Evolutionary conservation across 2,113 vertebrate genomes (phyloP).

Genomic region (Entosphenus tridentatus): DNA sequence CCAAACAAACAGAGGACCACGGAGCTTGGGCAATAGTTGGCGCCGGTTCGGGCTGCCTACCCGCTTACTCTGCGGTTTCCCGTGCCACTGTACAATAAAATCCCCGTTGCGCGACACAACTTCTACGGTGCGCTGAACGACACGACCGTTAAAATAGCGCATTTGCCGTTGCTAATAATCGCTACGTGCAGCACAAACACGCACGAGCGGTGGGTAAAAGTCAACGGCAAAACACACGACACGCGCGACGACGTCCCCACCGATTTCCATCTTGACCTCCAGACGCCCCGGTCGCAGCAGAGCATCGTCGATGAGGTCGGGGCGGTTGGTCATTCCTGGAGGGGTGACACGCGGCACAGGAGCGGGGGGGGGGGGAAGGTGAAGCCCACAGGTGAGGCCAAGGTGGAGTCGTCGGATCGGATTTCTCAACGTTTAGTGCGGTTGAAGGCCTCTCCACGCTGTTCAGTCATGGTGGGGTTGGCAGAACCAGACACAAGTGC

Average conservation of each 20-base stretch:
- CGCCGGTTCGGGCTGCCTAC: too few species aligned
- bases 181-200: too few species aligned
- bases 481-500: background rate
- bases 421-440: too few species aligned
- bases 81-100: too few species aligned
- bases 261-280: conserved; percentile 97
- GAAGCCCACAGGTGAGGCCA: background rate
- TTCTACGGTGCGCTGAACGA: too few species aligned
- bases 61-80: too few species aligned
- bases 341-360: conserved; percentile 7
- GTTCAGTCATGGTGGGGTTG: background rate
- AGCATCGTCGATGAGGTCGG: conserved; percentile 86
- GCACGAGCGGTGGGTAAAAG: background rate
- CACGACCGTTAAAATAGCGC: too few species aligned
- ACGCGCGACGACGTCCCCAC: conserved; percentile 21
- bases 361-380: background rate
- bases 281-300: conserved; percentile 67
- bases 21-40: too few species aligned
- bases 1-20: too few species aligned
- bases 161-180: too few species aligned
- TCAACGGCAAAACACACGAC: background rate
- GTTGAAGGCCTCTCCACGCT: too few species aligned
- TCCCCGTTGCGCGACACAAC: too few species aligned
- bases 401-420: background rate
- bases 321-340: conserved; percentile 90